phyloP scores from a whole-genome alignment of 2,113 vertebrate species.

The Paratilapia polleni region DNA sequence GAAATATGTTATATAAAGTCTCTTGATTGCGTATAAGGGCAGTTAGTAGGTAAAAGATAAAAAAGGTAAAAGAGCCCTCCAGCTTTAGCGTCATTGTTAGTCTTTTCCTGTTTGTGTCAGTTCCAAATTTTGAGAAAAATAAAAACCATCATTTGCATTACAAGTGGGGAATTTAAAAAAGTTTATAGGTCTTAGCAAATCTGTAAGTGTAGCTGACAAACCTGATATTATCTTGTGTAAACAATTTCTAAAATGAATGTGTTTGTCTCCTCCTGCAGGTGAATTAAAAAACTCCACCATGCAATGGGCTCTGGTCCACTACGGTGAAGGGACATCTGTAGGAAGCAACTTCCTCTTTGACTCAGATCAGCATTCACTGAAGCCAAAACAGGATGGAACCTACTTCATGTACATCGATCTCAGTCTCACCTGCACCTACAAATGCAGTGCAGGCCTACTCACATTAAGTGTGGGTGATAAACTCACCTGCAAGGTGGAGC shows the following conservation, averaged over 20 bases:
- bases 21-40: not conserved
- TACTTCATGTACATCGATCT: slow-evolving; percentile 77
- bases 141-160: accelerated
- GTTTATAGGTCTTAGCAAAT: not conserved
- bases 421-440: slow-evolving; percentile 12
- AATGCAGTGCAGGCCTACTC: accelerated
- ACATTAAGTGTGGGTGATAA: not conserved
- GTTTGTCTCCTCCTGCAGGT: slow-evolving; percentile 57
- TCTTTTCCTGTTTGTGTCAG: not conserved
- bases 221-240: not conserved
- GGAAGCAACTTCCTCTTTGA: slow-evolving; percentile 55
- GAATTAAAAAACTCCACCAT: slow-evolving; percentile 21
- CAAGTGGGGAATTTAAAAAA: accelerated
- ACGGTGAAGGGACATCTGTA: accelerated
- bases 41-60: accelerated
- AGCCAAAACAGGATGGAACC: not conserved
- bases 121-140: accelerated
- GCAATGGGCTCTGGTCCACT: accelerated
- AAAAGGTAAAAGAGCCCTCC: too few relatives aligned
- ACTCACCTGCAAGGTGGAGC: slow-evolving; percentile 61
- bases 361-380: accelerated
- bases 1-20: not conserved
- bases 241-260: slow-evolving; percentile 5
- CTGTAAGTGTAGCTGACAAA: accelerated
- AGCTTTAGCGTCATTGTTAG: not conserved